A percentile compares a stretch with the other conserved stretches of the same genome.
Evolutionary conservation across 2,888 invertebrate species (phyloP).

Genomic region (Crematogaster levior): DNA sequence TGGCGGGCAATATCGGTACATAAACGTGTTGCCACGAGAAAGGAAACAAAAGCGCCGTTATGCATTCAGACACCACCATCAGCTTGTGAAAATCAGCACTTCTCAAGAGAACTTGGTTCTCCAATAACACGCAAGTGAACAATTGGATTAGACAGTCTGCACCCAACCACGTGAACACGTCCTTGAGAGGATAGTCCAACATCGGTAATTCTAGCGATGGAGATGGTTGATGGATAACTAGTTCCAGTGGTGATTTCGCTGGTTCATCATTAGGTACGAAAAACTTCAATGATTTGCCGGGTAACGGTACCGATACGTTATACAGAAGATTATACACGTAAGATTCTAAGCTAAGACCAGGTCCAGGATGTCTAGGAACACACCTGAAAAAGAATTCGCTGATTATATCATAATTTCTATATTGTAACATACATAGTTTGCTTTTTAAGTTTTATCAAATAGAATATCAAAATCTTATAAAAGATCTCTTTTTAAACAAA

Average conservation of each 20-base stretch:
- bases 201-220: conserved; percentile 95
- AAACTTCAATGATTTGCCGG: conserved; percentile 92
- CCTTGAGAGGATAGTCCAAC: conserved; percentile 96
- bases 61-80: conserved; percentile 98
- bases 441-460: background rate
- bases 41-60: conserved; percentile 95
- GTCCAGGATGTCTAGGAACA: conserved; percentile 92
- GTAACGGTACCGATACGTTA: conserved; percentile 96
- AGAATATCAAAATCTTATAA: background rate
- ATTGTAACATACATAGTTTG: background rate
- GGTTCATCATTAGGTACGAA: conserved; percentile 84
- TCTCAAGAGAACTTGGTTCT: conserved; percentile 98
- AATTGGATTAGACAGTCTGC: conserved; percentile 97
- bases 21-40: conserved; percentile 99
- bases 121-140: conserved; percentile 97
- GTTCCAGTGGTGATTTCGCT: conserved; percentile 83
- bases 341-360: conserved; percentile 94
- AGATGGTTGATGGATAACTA: conserved; percentile 92
- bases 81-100: conserved; percentile 97
- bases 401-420: background rate
- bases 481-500: background rate
- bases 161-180: conserved; percentile 95
- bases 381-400: conserved; percentile 87
- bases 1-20: conserved; percentile 98
- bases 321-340: conserved; percentile 98